These are phyloP conservation scores for Uloborus diversus DNA, from an alignment of 1,140 invertebrate genomes.

Conservation along the genomic window DNA sequence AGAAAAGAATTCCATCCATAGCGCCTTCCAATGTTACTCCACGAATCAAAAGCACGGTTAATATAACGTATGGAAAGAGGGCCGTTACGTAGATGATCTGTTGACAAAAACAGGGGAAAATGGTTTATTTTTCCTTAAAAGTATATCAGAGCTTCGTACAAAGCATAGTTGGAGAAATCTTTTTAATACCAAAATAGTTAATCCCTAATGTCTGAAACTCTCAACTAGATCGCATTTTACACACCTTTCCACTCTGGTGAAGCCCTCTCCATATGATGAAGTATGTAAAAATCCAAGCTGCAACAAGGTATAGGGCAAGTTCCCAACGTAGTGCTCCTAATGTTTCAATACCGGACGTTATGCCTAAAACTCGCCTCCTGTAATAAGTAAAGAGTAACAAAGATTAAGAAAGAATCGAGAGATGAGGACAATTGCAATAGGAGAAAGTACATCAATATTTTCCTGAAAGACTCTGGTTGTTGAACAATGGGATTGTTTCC, in stretches of 20 bases:
- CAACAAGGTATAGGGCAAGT: slow-evolving; percentile 63
- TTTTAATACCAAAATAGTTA: too few relatives aligned
- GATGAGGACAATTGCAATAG: too few relatives aligned
- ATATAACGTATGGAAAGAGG: slow-evolving; percentile 80
- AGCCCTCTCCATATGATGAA: slow-evolving; percentile 68
- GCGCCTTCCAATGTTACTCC: slow-evolving; percentile 70
- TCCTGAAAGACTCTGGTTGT: too few relatives aligned
- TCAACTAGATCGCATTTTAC: too few relatives aligned
- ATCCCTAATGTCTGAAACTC: too few relatives aligned
- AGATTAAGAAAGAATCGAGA: too few relatives aligned
- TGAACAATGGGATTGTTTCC: too few relatives aligned
- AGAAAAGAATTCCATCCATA: slow-evolving; percentile 63
- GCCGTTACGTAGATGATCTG: slow-evolving; percentile 89
- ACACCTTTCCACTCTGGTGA: slow-evolving; percentile 68
- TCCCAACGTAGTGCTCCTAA: slow-evolving; percentile 65
- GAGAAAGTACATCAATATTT: too few relatives aligned
- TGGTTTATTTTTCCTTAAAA: too few relatives aligned
- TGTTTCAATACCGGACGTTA: slow-evolving; percentile 65
- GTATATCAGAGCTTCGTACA: too few relatives aligned
- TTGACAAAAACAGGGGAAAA: too few relatives aligned
- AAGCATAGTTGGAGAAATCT: too few relatives aligned
- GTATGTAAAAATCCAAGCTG: slow-evolving; percentile 67
- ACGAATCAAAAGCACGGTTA: slow-evolving; percentile 75
- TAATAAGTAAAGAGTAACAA: slow-evolving; percentile 19
- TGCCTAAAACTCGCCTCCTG: slow-evolving; percentile 65